Conservation (phyloP, 2,888 invertebrate genomes). For the Gymnocheta viridis region DNA sequence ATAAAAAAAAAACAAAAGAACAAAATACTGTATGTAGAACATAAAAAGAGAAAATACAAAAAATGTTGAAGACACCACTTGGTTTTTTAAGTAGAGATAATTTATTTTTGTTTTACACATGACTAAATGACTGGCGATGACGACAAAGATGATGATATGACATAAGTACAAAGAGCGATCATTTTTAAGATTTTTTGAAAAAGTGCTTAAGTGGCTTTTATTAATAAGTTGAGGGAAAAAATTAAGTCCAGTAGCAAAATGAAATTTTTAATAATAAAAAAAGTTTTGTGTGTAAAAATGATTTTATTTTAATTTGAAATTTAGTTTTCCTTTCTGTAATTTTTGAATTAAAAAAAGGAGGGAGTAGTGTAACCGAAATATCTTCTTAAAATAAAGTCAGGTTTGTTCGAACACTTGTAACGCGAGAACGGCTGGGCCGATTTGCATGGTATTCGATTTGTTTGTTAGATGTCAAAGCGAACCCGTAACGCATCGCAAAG, state of each 20-base stretch:
- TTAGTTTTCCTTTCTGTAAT: too few species aligned
- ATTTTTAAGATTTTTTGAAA: constrained; percentile 24
- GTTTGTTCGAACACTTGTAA: too few species aligned
- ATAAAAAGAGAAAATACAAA: constrained; percentile 7
- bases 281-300: not conserved
- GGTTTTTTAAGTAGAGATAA: constrained; percentile 33
- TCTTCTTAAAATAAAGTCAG: too few species aligned
- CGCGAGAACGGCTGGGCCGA: too few species aligned
- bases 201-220: constrained; percentile 36
- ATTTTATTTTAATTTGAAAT: too few species aligned
- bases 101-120: constrained; percentile 39
- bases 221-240: not conserved
- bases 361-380: too few species aligned
- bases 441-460: too few species aligned
- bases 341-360: too few species aligned
- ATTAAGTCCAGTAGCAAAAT: not conserved
- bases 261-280: not conserved
- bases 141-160: constrained; percentile 8
- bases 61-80: constrained; percentile 56
- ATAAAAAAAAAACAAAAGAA: not conserved
- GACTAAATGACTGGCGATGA: constrained; percentile 42
- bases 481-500: too few species aligned
- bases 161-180: constrained; percentile 44
- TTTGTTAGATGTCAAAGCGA: too few species aligned
- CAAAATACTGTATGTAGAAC: constrained; percentile 13